phyloP scores from a whole-genome alignment of 2,888 invertebrate species.

The Apodemia hepburni region DNA sequence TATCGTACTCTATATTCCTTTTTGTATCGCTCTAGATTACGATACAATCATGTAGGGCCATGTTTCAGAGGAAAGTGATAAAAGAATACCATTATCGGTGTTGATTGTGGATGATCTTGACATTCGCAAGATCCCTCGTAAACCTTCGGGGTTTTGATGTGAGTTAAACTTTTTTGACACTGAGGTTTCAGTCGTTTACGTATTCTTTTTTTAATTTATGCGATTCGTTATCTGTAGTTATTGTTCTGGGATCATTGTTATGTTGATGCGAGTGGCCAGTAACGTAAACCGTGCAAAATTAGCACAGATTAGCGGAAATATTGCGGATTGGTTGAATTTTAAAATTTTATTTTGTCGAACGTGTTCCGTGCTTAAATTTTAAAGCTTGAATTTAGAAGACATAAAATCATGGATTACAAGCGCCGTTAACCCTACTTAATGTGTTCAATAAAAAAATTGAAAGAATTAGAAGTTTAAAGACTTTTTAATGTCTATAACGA shows the following conservation, averaged over 20 bases:
- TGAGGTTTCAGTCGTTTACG: conserved; percentile 51
- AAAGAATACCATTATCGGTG: conserved; percentile 24
- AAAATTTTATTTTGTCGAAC: conserved; percentile 9
- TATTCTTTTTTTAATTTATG: conserved; percentile 57
- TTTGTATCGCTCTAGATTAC: conserved; percentile 26
- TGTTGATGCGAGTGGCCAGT: conserved; percentile 56
- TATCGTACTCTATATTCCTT: conserved; percentile 44
- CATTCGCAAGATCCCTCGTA: conserved; percentile 41
- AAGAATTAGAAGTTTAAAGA: no score
- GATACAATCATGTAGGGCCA: conserved; percentile 24
- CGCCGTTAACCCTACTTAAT: no score
- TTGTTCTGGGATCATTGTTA: conserved; percentile 68
- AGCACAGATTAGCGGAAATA: conserved; percentile 59
- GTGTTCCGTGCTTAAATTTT: background rate
- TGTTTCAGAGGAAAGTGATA: conserved; percentile 30
- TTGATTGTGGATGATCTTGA: conserved; percentile 49
- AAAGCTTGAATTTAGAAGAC: no score
- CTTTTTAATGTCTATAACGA: no score
- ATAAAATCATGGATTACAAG: no score
- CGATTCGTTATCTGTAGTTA: conserved; percentile 59
- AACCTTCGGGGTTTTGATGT: conserved; percentile 37
- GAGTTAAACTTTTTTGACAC: conserved; percentile 36
- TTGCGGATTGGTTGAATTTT: conserved; percentile 19
- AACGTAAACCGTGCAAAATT: conserved; percentile 52
- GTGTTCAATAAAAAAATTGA: no score